Conservation (phyloP, 1,140 invertebrate genomes). For the Oedothorax gibbosus region DNA sequence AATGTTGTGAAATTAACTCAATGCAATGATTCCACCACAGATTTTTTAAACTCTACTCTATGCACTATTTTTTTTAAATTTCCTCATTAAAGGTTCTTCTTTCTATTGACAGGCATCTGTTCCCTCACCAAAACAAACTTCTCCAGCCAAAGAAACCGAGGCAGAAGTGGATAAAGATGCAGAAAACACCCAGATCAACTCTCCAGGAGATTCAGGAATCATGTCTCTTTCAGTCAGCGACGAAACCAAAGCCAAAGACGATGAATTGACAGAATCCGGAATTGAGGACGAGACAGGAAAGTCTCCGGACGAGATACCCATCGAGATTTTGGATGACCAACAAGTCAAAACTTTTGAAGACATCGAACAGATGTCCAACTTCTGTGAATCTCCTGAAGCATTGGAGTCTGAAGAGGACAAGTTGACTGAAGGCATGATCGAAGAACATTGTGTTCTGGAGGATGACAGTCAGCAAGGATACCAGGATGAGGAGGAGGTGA, state of each 20-base stretch:
- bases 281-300: conserved; percentile 49
- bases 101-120: no score
- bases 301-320: conserved; percentile 47
- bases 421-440: not conserved
- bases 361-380: not conserved
- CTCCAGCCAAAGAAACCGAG: not conserved
- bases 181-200: conserved; percentile 43
- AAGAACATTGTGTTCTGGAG: not conserved
- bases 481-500: not conserved
- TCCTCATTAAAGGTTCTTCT: no score
- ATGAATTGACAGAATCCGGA: conserved; percentile 28
- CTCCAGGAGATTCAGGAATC: conserved; percentile 50
- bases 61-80: no score
- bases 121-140: no score
- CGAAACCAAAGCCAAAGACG: conserved; percentile 47
- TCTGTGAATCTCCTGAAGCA: not conserved
- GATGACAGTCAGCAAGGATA: not conserved
- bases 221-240: conserved; percentile 31
- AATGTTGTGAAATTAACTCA: no score
- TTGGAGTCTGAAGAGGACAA: not conserved
- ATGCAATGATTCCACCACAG: not conserved
- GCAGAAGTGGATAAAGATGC: conserved; percentile 34
- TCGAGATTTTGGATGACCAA: conserved; percentile 30
- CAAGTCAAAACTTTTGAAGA: conserved; percentile 38
- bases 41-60: not conserved